A percentile compares a stretch with the other conserved stretches of the same genome.
Conservation (phyloP, 2,888 invertebrate genomes). For the Ceraclea dissimilis region DNA sequence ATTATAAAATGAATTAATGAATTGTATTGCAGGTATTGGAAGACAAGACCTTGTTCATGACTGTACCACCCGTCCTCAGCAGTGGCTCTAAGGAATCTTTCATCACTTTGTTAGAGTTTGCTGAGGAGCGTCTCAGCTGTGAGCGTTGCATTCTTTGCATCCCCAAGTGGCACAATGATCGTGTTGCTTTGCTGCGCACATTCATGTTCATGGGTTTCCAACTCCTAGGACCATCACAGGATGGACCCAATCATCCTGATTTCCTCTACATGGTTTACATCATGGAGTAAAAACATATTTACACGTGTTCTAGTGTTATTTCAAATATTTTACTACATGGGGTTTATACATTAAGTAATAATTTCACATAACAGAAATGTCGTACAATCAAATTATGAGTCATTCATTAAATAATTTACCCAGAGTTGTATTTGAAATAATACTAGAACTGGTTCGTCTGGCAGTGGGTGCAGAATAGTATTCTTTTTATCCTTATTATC, state of each 20-base stretch:
- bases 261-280: constrained; percentile 44
- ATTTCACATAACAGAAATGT: background rate
- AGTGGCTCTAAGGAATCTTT: constrained; percentile 94
- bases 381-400: background rate
- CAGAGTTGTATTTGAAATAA: too few relatives aligned
- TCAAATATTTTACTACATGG: background rate
- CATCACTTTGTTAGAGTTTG: constrained; percentile 88
- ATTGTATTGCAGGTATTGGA: constrained; percentile 49
- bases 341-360: too few relatives aligned
- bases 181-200: constrained; percentile 81
- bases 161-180: constrained; percentile 74
- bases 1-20: background rate
- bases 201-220: constrained; percentile 97
- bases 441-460: too few relatives aligned
- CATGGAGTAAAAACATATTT: constrained; percentile 34
- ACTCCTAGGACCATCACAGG: constrained; percentile 71
- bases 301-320: background rate
- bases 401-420: background rate
- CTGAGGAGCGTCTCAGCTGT: constrained; percentile 85
- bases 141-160: constrained; percentile 60
- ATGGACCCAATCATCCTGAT: constrained; percentile 56
- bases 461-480: background rate
- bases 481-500: background rate
- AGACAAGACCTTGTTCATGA: constrained; percentile 76
- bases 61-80: constrained; percentile 77